Conservation (phyloP, 2,113 vertebrate species). For the Oryzias javanicus region DNA sequence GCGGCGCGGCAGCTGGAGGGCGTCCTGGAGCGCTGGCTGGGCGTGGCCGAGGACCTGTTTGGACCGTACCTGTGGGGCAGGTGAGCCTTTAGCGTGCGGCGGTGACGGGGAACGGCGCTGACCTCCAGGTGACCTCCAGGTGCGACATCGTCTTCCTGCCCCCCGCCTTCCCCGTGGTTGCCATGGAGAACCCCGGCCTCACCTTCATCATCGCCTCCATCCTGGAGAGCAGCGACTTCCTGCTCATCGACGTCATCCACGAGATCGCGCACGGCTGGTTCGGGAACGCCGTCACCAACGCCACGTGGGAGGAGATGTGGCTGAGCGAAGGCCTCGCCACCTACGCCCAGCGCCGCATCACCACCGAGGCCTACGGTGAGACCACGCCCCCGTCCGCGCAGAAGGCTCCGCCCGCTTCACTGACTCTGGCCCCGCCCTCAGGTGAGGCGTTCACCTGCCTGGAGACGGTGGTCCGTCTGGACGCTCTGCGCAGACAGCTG, state of each 20-base stretch:
- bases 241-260: conserved; percentile 92
- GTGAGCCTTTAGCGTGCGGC: conserved; percentile 58
- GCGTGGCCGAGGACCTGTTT: conserved; percentile 88
- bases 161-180: conserved; percentile 95
- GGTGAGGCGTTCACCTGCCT: conserved; percentile 94
- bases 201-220: conserved; percentile 98
- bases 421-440: conserved; percentile 33
- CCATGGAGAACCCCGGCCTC: conserved; percentile 98
- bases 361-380: conserved; percentile 88
- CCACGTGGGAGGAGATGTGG: conserved; percentile 99
- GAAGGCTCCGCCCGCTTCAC: no score
- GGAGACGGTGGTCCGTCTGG: conserved; percentile 92
- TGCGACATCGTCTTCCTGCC: conserved; percentile 98
- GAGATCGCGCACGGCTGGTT: conserved; percentile 98
- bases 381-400: neutral
- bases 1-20: conserved; percentile 91
- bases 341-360: conserved; percentile 94
- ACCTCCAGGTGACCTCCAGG: conserved; percentile 64
- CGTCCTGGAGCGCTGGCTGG: conserved; percentile 90
- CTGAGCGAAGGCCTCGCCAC: conserved; percentile 95
- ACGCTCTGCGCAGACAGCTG: conserved; percentile 94
- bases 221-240: conserved; percentile 94
- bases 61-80: conserved; percentile 96
- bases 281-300: conserved; percentile 94
- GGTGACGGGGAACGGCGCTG: neutral